Evolutionary conservation across 2,888 invertebrate species (phyloP), one percentile per base, ranked within the genome.

Genomic region (Orthosia gracilis): DNA sequence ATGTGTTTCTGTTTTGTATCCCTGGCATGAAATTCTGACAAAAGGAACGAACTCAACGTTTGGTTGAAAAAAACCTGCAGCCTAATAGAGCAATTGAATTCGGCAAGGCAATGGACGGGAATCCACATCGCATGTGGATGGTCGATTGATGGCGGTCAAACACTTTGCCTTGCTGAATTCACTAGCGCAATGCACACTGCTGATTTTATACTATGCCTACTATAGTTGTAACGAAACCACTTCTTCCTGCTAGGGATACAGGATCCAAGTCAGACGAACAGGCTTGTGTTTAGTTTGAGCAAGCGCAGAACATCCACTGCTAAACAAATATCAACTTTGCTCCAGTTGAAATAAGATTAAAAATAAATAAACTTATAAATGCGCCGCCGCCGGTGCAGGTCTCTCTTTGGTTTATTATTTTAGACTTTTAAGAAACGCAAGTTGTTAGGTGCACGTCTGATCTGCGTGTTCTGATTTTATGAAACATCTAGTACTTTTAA

Each of bases 211-310:
- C n/a, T 11, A 21, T 45, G n/a, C 3, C 9, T 40, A 12, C 2
- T 66, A 18, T 5, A 54, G n/a, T 47, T 54, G n/a, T 21, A 12
- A n/a, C 2, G 18, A 17, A 7, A 49, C 13, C 40, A 23, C 17
- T 45, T 18, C 2, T 13, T 73, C 50, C 15, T 47, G 72, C 15
- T 61, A 73, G 23, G 40, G 23, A 49, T 23, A 18, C 40, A 59
- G 23, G n/a, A 18, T 52, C 40, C 47, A 57, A 7, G 13, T 9
- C 9, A 5, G 17, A 26, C 7, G 55, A 55, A 55, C 55, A 55
- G 13, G 23, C 15, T 15, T 9, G 40, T 40, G 15, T 55, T 2
- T 21, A 55, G 21, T 54, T 13, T 21, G 54, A 0, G 21, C 15
- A 21, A 13, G 21, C 54, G 54, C 23, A 21, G 5, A 55, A 21